phyloP scores from a whole-genome alignment of 2,797 vertebrate species.

The Pagetopsis macropterus region DNA sequence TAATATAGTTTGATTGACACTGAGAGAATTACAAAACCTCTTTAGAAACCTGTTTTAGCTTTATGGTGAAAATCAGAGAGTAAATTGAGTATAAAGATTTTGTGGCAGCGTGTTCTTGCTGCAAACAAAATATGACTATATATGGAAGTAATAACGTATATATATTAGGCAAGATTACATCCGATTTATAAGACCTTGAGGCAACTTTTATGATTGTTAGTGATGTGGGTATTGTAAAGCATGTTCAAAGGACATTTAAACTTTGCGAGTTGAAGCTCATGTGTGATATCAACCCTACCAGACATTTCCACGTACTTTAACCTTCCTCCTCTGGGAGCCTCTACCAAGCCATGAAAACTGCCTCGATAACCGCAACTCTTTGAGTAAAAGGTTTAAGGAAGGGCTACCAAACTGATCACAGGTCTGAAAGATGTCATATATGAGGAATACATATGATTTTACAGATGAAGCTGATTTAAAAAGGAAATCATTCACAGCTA shows the following conservation, averaged over 20 bases:
- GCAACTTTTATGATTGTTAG: not conserved
- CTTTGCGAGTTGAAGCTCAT: conserved; percentile 1
- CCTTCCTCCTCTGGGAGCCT: conserved; percentile 10
- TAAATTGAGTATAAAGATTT: not conserved
- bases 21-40: not conserved
- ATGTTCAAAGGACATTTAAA: conserved; percentile 14
- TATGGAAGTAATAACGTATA: conserved; percentile 11
- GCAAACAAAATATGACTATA: conserved; percentile 10
- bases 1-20: not conserved
- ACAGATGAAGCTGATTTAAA: too few species aligned
- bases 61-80: not conserved
- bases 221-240: conserved; percentile 3
- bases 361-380: not conserved
- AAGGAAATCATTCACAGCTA: too few species aligned
- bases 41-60: not conserved
- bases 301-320: conserved; percentile 15
- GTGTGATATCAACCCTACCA: not conserved
- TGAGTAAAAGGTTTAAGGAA: not conserved
- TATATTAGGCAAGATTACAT: not conserved
- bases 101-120: not conserved
- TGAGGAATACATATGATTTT: too few species aligned
- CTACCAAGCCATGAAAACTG: not conserved
- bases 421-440: too few species aligned
- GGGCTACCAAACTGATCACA: too few species aligned
- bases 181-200: not conserved